Base-by-base conservation (phyloP, 2,888 invertebrate genomes). In the Coleophora flavipennella region DNA sequence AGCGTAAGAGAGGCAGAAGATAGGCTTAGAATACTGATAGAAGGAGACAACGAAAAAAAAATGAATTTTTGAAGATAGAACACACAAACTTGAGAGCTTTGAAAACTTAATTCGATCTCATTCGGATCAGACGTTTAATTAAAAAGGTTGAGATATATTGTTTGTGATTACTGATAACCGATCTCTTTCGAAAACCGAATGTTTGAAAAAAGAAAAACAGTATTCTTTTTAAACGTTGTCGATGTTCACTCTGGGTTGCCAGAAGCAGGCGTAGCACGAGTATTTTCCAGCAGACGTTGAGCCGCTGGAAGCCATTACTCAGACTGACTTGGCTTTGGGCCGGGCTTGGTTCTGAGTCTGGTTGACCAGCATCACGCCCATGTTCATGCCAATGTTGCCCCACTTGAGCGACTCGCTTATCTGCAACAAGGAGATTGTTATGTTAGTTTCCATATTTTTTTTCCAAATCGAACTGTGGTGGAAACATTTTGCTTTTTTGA, bases 351-450 rank as follows among this genome's bases (percentile, higher is more conserved):
- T 52, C 67, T 87, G 88, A 68, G 83, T 88, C 67, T 87, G 88
- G 69, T 83, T 88, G 53, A 90, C 84, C 49, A 90, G 81, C 74
- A 89, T 77, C 51, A 90, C 87, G 54, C 90, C 90, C 72, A 89
- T 89, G 63, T 88, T 90, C 86, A 90, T 88, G 62, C 90, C 90
- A 59, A 90, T 86, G 72, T 87, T 89, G 60, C 90, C 89, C 90
- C 90, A 90, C 75, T 89, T 90, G 50, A 89, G 85, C 64, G 89
- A 89, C 78, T 90, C 90, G 70, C 89, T 89, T 75, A 90, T 88
- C 90, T 90, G 85, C 34, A 87, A 88, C 84, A 78, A 83, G 41
- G 53, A 57, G 53, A 53, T 59, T 57, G 38, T 13, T 13, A 13
- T 13, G 13, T 31, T 29, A 36, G 14, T 4, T 11, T 31, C 31